Base-by-base conservation (phyloP, 1,140 invertebrate genomes). In the Linepithema humile region DNA sequence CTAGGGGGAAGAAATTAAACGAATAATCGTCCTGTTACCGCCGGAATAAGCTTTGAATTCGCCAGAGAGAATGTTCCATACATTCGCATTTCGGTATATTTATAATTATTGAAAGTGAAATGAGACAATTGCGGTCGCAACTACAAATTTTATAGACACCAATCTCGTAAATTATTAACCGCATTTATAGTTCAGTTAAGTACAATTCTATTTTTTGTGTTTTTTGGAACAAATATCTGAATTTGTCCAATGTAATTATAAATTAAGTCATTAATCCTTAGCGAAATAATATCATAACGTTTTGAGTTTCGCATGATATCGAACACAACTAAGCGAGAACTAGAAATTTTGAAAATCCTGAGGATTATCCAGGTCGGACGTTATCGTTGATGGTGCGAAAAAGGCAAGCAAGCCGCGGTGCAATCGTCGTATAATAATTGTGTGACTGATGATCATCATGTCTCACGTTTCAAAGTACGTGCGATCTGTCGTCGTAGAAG, bases 381-480 rank as follows among this genome's bases (percentile, higher is more conserved):
- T n/a, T 45, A 50, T 20, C 29, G 45, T 2, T 4, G n/a, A 12
- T 15, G 15, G 64, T 43, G 15, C 38, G n/a, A 23, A 57, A 26
- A 23, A 57, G 23, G 12, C 23, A 57, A 55, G 10, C 10, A n/a
- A 9, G 29, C 7, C 3, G 4, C 2, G 1, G 5, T 55, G 23
- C 23, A 55, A 59, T 72, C 15, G 48, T 65, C 32, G 15, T 12
- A 9, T 20, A 3, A 15, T 17, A 17, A 5, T 7, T 38, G 17
- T 10, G 15, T 73, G 26, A 32, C 17, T 10, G 48, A 53, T 60
- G 26, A 48, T 29, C 69, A 82, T 53, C 23, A 38, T 69, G 85
- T 29, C 57, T 84, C 70, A 84, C 55, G 82, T 86, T 84, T 73
- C 26, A 59, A 55, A 78, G 29, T 80, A 59, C 65, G 57, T 84